These are phyloP conservation scores for Poeciliopsis turneri DNA, from an alignment of 2,797 vertebrate species.

Conservation along the genomic window DNA sequence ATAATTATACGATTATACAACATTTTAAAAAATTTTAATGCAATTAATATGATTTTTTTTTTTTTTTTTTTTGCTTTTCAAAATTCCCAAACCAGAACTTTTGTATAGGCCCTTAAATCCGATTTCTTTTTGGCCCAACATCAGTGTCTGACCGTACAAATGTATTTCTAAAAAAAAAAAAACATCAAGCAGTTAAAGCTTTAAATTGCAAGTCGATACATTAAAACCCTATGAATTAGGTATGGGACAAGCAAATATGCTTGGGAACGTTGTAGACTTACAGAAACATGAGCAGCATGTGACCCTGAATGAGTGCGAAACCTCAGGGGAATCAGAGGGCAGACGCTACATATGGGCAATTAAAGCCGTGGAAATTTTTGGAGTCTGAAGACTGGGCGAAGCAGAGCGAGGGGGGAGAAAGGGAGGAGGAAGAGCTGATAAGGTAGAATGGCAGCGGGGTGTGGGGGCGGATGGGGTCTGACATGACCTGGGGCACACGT, in stretches of 20 bases:
- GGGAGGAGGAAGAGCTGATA: constrained; percentile 47
- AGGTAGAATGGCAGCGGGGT: constrained; percentile 40
- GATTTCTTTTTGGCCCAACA: background rate
- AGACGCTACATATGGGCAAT: constrained; percentile 19
- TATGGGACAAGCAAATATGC: background rate
- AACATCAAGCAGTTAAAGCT: background rate
- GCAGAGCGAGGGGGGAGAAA: background rate
- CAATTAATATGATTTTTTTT: too few relatives aligned
- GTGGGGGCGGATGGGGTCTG: constrained; percentile 36
- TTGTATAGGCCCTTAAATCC: too few relatives aligned
- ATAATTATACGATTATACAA: too few relatives aligned
- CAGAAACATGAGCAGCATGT: background rate
- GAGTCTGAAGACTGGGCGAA: constrained; percentile 29
- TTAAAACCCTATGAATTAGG: background rate
- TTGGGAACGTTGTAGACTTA: background rate
- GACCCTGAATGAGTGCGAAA: background rate
- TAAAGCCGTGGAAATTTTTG: constrained; percentile 12
- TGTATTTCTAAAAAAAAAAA: background rate
- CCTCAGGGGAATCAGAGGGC: background rate
- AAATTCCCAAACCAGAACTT: too few relatives aligned
- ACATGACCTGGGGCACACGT: constrained; percentile 72
- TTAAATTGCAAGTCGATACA: background rate
- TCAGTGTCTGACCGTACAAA: background rate
- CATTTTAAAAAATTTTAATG: too few relatives aligned
- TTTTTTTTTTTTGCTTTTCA: too few relatives aligned